Evolutionary conservation across 2,113 vertebrate species (phyloP), one percentile per base, ranked within the genome.

Genomic region (Dasypus novemcinctus): DNA sequence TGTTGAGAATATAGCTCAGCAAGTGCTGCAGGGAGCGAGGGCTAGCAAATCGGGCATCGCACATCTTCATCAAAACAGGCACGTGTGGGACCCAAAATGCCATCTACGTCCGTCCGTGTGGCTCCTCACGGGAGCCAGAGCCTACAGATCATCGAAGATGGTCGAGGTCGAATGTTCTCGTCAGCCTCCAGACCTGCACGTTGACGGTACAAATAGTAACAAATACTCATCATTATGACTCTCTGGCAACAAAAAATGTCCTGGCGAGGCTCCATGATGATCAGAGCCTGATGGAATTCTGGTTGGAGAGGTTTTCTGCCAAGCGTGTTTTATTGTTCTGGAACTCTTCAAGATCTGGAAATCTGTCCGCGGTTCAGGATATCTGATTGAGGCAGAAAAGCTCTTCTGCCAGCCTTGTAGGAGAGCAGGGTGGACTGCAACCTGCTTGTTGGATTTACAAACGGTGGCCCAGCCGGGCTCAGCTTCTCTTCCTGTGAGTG

Each of bases 301-400:
- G 23, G 91, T 36, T 63, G 13, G 57, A 0, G 1, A 57, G 64
- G 82, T 83, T 89, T 92, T 41, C 33, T 43, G 88, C 21, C 49
- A 75, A 95, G 69, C 80, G 27, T 43, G 20, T 95, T 89, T 95
- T 95, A 64, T 87, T 23, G 33, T 82, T 92, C 85, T 78, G 25
- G 87, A 52, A 75, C 82, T 95, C 88, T 88, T 31, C 1, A 72
- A 72, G 85, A 87, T 87, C 82, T 66, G 88, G 66, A 78, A 63
- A 59, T 27, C 33, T 1, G 5, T 9, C 69, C 11, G 21, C 93
- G 57, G 89, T 25, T 36, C 8, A 29, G 10, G 78, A 15, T 43
- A 61, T 78, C 89, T 95, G 92, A 96, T 3, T 31, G 95, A 96
- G 95, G 93, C 20, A 43, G 88, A 91, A 64, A 63, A 33, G 12